These are phyloP conservation scores for Apotomis turbidana DNA, from an alignment of 2,888 invertebrate genomes.

Conservation along the genomic window DNA sequence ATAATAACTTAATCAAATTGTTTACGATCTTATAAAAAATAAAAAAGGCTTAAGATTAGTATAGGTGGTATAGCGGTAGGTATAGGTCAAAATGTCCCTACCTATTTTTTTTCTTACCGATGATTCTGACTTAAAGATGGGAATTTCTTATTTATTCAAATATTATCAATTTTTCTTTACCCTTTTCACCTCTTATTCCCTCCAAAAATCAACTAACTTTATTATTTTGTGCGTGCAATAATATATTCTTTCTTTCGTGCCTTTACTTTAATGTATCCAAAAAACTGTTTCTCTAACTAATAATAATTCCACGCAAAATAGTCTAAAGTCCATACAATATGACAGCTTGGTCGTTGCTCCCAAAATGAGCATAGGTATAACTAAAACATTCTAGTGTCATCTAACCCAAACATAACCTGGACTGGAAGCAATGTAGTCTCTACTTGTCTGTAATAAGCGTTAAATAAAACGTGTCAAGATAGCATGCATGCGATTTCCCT, in stretches of 20 bases:
- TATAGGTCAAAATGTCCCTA: not conserved
- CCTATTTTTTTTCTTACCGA: too few species aligned
- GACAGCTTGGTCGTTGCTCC: conserved; percentile 22
- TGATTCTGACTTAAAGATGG: too few species aligned
- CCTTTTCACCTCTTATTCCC: too few species aligned
- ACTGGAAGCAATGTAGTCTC: conserved; percentile 2
- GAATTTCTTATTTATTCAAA: too few species aligned
- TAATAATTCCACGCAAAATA: not conserved
- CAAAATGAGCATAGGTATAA: not conserved
- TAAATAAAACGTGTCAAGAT: not conserved
- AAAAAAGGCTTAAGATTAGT: too few species aligned
- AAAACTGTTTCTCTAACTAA: too few species aligned
- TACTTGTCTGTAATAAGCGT: not conserved
- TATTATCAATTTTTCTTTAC: too few species aligned
- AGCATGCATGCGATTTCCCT: conserved; percentile 42
- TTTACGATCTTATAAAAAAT: not conserved
- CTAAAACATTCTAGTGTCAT: conserved; percentile 6
- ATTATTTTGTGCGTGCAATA: too few species aligned
- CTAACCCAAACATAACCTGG: not conserved
- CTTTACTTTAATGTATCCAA: too few species aligned
- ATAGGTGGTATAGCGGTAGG: too few species aligned
- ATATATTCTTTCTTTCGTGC: too few species aligned
- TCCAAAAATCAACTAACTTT: too few species aligned
- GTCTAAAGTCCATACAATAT: conserved; percentile 21
- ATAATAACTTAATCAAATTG: not conserved